Evolutionary conservation across 2,113 vertebrate species (phyloP).

Genomic region (Ancistrus triradiatus): DNA sequence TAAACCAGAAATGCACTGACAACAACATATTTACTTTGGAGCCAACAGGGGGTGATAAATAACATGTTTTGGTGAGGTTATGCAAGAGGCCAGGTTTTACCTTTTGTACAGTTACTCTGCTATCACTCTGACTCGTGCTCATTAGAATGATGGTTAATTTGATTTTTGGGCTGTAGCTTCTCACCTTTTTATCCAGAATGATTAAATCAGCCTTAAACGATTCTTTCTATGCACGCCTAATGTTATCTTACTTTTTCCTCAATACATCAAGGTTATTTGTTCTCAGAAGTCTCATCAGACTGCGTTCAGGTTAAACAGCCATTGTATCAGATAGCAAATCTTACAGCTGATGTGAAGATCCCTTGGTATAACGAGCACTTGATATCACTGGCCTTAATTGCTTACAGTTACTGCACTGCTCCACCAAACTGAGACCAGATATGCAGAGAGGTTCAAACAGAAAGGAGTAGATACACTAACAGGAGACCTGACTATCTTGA

Average conservation of each 20-base stretch:
- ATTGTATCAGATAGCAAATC: neutral
- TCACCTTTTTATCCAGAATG: conserved; percentile 1
- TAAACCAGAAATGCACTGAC: neutral
- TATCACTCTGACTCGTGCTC: neutral
- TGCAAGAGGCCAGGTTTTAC: neutral
- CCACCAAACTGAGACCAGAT: conserved; percentile 7
- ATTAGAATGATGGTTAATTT: neutral
- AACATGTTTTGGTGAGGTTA: neutral
- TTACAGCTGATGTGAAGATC: neutral
- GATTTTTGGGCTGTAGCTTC: neutral
- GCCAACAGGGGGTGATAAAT: conserved; percentile 16
- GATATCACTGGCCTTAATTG: conserved; percentile 31
- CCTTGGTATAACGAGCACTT: conserved; percentile 16
- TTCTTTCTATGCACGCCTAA: neutral
- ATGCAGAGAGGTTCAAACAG: neutral
- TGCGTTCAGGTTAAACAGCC: conserved; percentile 32
- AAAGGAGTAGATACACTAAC: neutral
- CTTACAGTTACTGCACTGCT: conserved; percentile 3
- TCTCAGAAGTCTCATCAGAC: conserved; percentile 27
- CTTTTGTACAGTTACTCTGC: neutral
- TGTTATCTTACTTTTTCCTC: neutral
- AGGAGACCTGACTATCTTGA: conserved; percentile 48
- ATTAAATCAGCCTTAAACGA: too few relatives aligned
- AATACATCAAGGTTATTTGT: neutral
- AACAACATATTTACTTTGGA: too few relatives aligned